Percentiles rank a stretch among this genome's conserved stretches.
These are phyloP conservation scores for Steinernema scapterisci DNA, from an alignment of 2,888 invertebrate genomes.

Conservation along the genomic window DNA sequence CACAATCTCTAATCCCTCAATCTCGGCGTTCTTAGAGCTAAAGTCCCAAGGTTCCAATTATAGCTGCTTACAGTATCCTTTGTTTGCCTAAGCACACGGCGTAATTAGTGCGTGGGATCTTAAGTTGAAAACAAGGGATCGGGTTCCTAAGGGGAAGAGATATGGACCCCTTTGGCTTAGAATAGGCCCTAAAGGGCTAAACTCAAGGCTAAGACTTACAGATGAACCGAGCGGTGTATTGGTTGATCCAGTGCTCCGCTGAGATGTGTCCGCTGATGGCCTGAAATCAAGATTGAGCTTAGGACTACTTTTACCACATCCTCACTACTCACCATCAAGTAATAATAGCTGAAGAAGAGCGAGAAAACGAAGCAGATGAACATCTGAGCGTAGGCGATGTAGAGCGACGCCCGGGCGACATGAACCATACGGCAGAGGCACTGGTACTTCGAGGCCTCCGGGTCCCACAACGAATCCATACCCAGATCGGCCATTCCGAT, in stretches of 20 bases:
- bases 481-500: constrained; percentile 46
- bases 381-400: constrained; percentile 64
- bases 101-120: too few relatives aligned
- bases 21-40: background rate
- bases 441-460: constrained; percentile 62
- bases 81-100: background rate
- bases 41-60: background rate
- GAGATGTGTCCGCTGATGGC: constrained; percentile 38
- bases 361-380: constrained; percentile 59
- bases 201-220: constrained; percentile 40
- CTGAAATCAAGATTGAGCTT: constrained; percentile 34
- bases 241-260: constrained; percentile 50
- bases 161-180: too few relatives aligned
- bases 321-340: constrained; percentile 41
- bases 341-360: constrained; percentile 54
- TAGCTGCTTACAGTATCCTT: background rate
- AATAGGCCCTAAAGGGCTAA: too few relatives aligned
- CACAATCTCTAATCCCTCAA: background rate
- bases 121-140: too few relatives aligned
- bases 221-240: constrained; percentile 52
- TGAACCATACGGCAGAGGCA: constrained; percentile 61
- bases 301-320: background rate
- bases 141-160: too few relatives aligned
- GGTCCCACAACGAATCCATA: constrained; percentile 60
- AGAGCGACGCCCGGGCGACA: constrained; percentile 61